Evolutionary conservation across 2,888 invertebrate genomes (phyloP), one percentile per base, ranked within the genome.

Genomic region (Ernsta delagoae): DNA sequence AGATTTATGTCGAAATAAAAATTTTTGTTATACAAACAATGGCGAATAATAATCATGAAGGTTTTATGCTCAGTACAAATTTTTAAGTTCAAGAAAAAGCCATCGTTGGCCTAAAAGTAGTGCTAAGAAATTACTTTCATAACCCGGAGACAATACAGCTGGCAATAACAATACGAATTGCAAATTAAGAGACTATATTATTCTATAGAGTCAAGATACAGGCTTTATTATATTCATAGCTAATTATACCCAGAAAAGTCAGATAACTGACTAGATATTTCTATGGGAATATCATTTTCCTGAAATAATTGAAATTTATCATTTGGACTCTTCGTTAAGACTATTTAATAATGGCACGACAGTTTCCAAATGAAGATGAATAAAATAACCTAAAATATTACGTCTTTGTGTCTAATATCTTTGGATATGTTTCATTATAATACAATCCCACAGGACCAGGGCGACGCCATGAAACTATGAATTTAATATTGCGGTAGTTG

Each of bases 91-190:
- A 67, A 31, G 24, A 60, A 67, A 54, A 41, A 61, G 54, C 43
- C 36, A 61, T 36, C 36, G 45, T 9, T 24, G 31, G 12, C 54
- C 61, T 56, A 68, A 68, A 62, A 68, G 50, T 56, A 39, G 67
- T 62, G 48, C 57, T 68, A 62, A 68, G 61, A 68, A 68, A 68
- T 59, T 12, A 62, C 57, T 68, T 62, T 57, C 68, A 62, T 62
- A 62, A 39, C 36, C 57, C 60, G 12, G 31, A 62, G 62, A 68
- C 68, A 68, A 68, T 62, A 62, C 50, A 62, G 62, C 41, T 68
- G 41, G 54, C 67, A 63, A 62, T 62, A 68, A 68, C 68, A 68
- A 68, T 68, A 59, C 62, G 50, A 68, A 68, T 63, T 50, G 68
- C 62, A 68, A 68, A 68, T 68, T 61, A 41, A 68, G 68, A 68